A percentile compares a stretch with the other conserved stretches of the same genome.
Evolutionary conservation across 2,113 vertebrate species (phyloP).

Genomic region (Tichodroma muraria): DNA sequence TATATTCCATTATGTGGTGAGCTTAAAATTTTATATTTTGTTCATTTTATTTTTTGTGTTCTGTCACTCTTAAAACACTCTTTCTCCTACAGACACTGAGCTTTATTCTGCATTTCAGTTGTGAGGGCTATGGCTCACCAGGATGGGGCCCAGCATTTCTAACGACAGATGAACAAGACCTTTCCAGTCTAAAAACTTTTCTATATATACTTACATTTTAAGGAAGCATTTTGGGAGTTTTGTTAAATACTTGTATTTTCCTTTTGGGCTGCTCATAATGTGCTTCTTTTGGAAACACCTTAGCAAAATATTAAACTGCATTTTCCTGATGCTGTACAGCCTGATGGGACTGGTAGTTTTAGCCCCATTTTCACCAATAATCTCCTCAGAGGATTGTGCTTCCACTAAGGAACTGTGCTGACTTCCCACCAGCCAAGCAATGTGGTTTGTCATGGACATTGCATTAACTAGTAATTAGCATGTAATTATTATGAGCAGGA

Average conservation of each 20-base stretch:
- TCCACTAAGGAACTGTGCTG: not conserved
- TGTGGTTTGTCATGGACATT: not conserved
- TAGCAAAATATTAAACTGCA: not conserved
- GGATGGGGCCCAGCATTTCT: not conserved
- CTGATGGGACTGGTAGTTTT: not conserved
- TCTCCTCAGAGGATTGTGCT: not conserved
- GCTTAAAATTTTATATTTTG: not conserved
- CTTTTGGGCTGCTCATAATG: not conserved
- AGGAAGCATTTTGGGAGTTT: not conserved
- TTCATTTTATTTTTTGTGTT: not conserved
- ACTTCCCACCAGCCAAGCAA: not conserved
- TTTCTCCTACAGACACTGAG: not conserved
- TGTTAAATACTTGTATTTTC: not conserved
- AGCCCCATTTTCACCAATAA: not conserved
- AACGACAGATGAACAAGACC: not conserved
- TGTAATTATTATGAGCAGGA: not conserved
- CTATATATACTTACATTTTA: not conserved
- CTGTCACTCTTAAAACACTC: not conserved
- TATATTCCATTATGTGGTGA: not conserved
- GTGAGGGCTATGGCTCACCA: not conserved
- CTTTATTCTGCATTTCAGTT: not conserved
- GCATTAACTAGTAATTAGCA: not conserved
- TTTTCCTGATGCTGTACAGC: not conserved
- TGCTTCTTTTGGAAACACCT: not conserved
- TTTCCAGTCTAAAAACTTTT: not conserved